These are phyloP conservation scores for Notospermus geniculatus DNA, from an alignment of 1,140 invertebrate genomes.

Conservation along the genomic window DNA sequence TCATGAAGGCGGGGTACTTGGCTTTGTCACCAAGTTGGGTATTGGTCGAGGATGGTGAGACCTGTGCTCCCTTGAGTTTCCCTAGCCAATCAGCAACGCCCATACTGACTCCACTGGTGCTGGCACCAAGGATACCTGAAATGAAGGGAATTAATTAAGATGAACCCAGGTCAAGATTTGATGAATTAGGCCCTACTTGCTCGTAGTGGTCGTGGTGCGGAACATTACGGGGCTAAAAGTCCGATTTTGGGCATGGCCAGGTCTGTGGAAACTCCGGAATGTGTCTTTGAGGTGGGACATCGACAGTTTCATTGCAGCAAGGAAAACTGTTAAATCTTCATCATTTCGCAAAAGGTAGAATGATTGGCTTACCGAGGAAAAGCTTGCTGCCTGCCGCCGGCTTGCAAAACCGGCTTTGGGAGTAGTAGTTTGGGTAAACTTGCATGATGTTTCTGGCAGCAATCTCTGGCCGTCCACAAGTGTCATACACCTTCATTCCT, in stretches of 20 bases:
- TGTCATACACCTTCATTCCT: conserved; percentile 43
- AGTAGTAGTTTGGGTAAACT: conserved; percentile 32
- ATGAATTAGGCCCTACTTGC: no score
- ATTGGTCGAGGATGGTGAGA: conserved; percentile 28
- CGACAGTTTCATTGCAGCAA: not conserved
- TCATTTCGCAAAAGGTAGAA: no score
- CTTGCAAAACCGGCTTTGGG: conserved; percentile 24
- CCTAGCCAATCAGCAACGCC: conserved; percentile 24
- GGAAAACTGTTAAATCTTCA: no score
- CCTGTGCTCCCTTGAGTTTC: conserved; percentile 23
- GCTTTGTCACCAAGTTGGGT: conserved; percentile 35
- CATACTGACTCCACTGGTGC: conserved; percentile 29
- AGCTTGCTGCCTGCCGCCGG: conserved; percentile 20
- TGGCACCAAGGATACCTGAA: conserved; percentile 39
- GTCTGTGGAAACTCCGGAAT: no score
- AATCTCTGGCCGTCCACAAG: conserved; percentile 27
- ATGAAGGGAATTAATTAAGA: not conserved
- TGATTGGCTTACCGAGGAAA: conserved; percentile 40
- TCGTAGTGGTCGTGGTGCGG: no score
- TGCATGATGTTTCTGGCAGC: conserved; percentile 27
- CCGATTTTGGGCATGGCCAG: no score
- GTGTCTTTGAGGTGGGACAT: no score
- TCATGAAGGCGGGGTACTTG: conserved; percentile 33
- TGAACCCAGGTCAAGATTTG: not conserved
- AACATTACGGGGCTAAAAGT: no score